Evolutionary conservation across 2,113 vertebrate species (phyloP).

Genomic region (Thamnophis sirtalis): DNA sequence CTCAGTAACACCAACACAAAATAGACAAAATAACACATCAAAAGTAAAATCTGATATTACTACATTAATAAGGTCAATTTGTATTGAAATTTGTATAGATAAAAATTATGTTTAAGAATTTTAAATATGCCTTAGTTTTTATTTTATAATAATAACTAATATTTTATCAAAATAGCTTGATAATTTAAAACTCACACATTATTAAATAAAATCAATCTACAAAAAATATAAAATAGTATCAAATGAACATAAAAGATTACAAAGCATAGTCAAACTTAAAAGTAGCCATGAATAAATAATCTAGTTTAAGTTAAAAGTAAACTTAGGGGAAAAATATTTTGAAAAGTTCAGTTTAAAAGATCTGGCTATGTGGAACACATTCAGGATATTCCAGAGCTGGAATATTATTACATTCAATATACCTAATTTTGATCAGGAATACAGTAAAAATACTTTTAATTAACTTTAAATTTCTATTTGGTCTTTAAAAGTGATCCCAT

Average conservation of each 20-base stretch:
- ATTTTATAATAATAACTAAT: too few species aligned
- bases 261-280: background rate
- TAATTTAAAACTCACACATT: background rate
- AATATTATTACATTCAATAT: background rate
- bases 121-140: background rate
- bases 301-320: background rate
- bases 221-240: background rate
- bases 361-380: background rate
- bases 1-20: slow-evolving; percentile 1
- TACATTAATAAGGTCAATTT: slow-evolving; percentile 9
- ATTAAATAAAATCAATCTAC: background rate
- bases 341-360: background rate
- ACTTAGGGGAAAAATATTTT: background rate
- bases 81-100: too few species aligned
- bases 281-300: background rate
- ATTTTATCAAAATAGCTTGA: background rate
- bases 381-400: background rate
- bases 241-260: background rate
- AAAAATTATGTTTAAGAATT: background rate
- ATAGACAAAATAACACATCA: slow-evolving; percentile 16
- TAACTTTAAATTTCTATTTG: background rate
- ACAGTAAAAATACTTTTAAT: background rate
- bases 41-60: slow-evolving; percentile 14
- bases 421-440: background rate
- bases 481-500: background rate